Conservation (phyloP, 2,797 vertebrate species). For the Gouania willdenowi region DNA sequence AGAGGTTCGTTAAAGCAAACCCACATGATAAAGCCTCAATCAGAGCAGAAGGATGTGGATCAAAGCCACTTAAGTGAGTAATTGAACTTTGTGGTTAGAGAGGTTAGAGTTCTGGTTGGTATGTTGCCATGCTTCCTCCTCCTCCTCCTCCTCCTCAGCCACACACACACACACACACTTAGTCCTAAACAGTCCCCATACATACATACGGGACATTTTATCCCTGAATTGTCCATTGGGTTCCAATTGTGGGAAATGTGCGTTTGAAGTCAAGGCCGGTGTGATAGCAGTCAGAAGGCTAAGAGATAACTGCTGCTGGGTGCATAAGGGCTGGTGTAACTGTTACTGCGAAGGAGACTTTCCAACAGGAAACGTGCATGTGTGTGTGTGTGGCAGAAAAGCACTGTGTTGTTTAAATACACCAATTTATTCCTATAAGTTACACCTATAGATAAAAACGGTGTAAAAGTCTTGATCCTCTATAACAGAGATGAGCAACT, state of each 20-base stretch:
- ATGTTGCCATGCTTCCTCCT: slow-evolving; percentile 17
- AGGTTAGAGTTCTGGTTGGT: slow-evolving; percentile 48
- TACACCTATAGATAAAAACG: no score
- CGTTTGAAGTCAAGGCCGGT: slow-evolving; percentile 16
- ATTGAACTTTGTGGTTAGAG: slow-evolving; percentile 58
- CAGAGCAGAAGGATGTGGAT: slow-evolving; percentile 27
- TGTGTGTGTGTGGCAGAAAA: no score
- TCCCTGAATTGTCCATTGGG: no score
- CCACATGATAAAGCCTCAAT: slow-evolving; percentile 39
- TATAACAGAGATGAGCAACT: no score
- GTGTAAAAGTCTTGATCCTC: no score
- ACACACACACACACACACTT: no score
- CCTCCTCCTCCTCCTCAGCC: background rate
- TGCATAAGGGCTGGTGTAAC: slow-evolving; percentile 2
- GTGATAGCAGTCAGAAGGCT: slow-evolving; percentile 2
- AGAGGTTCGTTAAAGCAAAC: slow-evolving; percentile 19
- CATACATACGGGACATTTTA: no score
- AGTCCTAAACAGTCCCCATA: background rate
- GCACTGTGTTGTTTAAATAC: no score
- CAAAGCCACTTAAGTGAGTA: slow-evolving; percentile 56
- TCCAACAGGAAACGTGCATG: background rate
- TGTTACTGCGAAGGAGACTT: no score
- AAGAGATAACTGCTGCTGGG: slow-evolving; percentile 2
- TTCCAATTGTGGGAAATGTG: background rate
- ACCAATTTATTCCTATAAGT: no score